A percentile compares a stretch with the other conserved stretches of the same genome.
Conservation (phyloP, 2,888 invertebrate genomes). For the Pachydiplax longipennis region DNA sequence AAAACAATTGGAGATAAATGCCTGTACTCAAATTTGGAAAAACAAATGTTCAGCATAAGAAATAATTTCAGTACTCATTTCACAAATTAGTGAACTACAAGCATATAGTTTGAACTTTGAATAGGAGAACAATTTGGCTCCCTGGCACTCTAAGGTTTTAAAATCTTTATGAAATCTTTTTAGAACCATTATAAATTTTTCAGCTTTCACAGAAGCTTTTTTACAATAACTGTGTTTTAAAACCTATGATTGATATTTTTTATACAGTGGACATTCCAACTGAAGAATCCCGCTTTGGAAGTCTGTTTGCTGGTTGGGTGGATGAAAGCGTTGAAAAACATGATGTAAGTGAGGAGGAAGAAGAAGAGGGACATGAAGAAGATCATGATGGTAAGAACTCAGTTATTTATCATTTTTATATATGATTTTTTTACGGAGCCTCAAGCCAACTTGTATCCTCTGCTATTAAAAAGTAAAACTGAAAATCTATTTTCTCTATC, state of each 20-base stretch:
- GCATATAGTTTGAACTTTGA: too few relatives aligned
- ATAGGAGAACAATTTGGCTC: too few relatives aligned
- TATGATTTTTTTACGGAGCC: not conserved
- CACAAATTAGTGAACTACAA: too few relatives aligned
- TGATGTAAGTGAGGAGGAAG: conserved; percentile 24
- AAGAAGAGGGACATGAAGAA: not conserved
- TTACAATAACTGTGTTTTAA: too few relatives aligned
- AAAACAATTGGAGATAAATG: too few relatives aligned
- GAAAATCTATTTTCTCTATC: not conserved
- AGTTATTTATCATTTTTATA: not conserved
- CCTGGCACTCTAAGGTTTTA: too few relatives aligned
- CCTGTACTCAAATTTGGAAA: too few relatives aligned
- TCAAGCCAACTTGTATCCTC: not conserved
- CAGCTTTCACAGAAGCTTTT: too few relatives aligned
- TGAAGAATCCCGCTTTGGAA: conserved; percentile 25
- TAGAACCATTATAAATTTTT: too few relatives aligned
- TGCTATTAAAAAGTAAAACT: not conserved
- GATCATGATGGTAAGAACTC: not conserved
- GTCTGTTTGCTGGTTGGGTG: conserved; percentile 23
- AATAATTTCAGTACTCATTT: too few relatives aligned
- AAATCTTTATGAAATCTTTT: too few relatives aligned
- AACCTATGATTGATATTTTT: not conserved
- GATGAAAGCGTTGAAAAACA: conserved; percentile 14
- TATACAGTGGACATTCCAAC: conserved; percentile 21
- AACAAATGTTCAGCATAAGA: too few relatives aligned